Conservation (phyloP, 2,888 invertebrate genomes). For the Caenorhabditis zanzibari region DNA sequence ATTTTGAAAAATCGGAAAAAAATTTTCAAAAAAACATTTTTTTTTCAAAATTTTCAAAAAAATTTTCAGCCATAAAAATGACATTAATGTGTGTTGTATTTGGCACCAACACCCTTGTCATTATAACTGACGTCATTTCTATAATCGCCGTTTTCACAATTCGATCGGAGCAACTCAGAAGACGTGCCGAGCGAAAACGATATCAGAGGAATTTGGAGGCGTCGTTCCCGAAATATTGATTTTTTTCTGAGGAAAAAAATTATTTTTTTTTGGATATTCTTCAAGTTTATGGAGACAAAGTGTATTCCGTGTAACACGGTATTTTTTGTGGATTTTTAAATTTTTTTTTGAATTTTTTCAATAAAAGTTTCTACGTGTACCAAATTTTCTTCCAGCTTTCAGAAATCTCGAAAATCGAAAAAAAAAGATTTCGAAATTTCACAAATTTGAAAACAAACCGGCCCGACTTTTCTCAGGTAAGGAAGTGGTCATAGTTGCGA, state of each 20-base stretch:
- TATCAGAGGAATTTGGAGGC: constrained; percentile 25
- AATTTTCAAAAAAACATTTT: no score
- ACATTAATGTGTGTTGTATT: constrained; percentile 42
- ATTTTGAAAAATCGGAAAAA: neutral
- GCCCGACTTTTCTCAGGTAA: no score
- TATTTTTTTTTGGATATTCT: constrained; percentile 19
- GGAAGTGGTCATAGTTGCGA: no score
- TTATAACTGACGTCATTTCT: constrained; percentile 56
- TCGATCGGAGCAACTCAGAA: constrained; percentile 46
- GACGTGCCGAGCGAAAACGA: constrained; percentile 45
- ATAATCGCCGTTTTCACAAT: constrained; percentile 40
- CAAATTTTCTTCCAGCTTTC: neutral
- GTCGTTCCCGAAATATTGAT: constrained; percentile 33
- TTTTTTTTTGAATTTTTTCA: neutral
- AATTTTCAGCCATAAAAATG: constrained; percentile 52
- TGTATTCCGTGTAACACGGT: constrained; percentile 62
- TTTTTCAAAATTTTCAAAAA: no score
- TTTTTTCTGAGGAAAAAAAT: neutral
- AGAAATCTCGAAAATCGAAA: neutral
- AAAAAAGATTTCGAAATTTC: neutral
- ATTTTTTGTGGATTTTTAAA: constrained; percentile 8
- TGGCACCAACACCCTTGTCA: constrained; percentile 45
- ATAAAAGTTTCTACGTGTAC: no score
- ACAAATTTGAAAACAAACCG: neutral
- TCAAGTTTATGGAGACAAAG: constrained; percentile 55